Percentiles rank a stretch among this genome's conserved stretches.
Conservation (phyloP, 2,888 invertebrate genomes). For the Calliopum simillimum region DNA sequence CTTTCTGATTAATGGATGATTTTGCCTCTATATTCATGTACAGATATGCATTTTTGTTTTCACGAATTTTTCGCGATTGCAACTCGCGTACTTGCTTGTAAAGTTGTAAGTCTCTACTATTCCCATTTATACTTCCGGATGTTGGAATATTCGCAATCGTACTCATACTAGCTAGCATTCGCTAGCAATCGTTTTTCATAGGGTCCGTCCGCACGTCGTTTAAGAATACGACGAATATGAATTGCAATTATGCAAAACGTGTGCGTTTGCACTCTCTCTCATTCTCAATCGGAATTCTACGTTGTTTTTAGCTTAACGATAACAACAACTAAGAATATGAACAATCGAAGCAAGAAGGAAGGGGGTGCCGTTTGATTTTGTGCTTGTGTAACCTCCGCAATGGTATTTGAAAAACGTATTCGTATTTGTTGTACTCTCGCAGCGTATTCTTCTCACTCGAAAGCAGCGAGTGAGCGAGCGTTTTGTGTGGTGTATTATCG, state of each 20-base stretch:
- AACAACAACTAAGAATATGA: conserved; percentile 1
- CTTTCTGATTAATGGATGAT: too few species aligned
- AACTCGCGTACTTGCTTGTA: too few species aligned
- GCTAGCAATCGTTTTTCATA: neutral
- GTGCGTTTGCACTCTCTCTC: conserved; percentile 9
- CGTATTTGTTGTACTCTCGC: conserved; percentile 14
- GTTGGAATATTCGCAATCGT: neutral
- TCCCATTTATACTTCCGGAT: conserved; percentile 1
- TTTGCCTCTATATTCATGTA: too few species aligned
- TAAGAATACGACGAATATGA: neutral
- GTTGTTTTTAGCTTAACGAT: conserved; percentile 15
- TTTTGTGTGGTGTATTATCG: conserved; percentile 44
- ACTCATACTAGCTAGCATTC: neutral
- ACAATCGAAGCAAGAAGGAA: neutral
- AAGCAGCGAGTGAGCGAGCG: conserved; percentile 31
- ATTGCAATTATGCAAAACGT: neutral
- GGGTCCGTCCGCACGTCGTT: too few species aligned
- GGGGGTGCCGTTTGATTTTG: neutral
- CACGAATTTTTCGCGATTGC: too few species aligned
- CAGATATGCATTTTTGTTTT: too few species aligned
- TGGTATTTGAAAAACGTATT: conserved; percentile 17
- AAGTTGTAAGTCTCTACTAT: neutral
- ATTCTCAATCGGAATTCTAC: neutral
- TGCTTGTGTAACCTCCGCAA: neutral
- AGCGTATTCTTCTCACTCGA: conserved; percentile 8